These are phyloP conservation scores for Aromia moschata DNA, from an alignment of 2,888 invertebrate genomes.

Conservation along the genomic window DNA sequence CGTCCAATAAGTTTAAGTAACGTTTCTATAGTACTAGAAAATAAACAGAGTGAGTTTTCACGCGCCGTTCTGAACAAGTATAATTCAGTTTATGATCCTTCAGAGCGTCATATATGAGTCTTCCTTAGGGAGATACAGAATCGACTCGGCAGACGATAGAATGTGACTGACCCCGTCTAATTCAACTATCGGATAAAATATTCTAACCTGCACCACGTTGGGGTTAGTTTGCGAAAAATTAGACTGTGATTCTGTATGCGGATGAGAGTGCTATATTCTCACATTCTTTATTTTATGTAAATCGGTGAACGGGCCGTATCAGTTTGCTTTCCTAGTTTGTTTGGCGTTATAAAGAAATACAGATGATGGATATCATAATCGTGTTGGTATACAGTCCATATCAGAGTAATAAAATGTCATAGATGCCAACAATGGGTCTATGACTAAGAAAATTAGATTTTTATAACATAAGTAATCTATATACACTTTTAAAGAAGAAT, in stretches of 20 bases:
- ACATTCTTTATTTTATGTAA: slow-evolving; percentile 43
- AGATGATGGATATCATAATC: slow-evolving; percentile 38
- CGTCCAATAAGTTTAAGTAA: slow-evolving; percentile 48
- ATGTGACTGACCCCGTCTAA: slow-evolving; percentile 37
- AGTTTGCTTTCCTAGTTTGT: slow-evolving; percentile 43
- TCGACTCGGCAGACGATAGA: slow-evolving; percentile 40
- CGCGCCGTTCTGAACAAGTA: slow-evolving; percentile 58
- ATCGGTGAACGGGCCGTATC: slow-evolving; percentile 45
- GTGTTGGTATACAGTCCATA: slow-evolving; percentile 28
- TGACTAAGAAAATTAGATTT: too few species aligned
- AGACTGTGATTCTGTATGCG: slow-evolving; percentile 39
- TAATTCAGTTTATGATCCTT: slow-evolving; percentile 61
- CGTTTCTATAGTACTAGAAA: slow-evolving; percentile 48
- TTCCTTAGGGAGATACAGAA: slow-evolving; percentile 50
- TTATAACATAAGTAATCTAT: too few species aligned
- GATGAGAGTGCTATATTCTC: slow-evolving; percentile 11
- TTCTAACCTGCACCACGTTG: slow-evolving; percentile 31
- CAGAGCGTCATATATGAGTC: slow-evolving; percentile 55
- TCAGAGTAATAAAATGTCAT: slow-evolving; percentile 14
- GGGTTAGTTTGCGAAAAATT: slow-evolving; percentile 35
- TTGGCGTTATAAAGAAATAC: slow-evolving; percentile 34
- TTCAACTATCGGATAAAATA: slow-evolving; percentile 25
- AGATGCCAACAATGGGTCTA: slow-evolving; percentile 11
- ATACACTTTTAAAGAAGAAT: too few species aligned
- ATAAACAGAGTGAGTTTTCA: slow-evolving; percentile 57